Evolutionary conservation across 1,140 invertebrate species (phyloP).

Genomic region (Macrobrachium rosenbergii): DNA sequence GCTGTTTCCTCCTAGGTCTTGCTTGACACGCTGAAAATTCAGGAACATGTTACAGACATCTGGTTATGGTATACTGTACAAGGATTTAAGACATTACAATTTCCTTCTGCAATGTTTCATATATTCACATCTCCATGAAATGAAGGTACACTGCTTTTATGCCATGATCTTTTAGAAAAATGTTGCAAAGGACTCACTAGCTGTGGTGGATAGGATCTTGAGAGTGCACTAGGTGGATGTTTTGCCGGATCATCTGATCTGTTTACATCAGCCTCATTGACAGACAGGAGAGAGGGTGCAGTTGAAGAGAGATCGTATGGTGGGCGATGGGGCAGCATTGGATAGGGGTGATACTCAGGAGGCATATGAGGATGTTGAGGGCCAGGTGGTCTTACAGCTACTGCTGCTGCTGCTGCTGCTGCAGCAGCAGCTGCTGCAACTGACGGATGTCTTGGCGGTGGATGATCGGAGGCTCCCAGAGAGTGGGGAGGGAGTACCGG

Average conservation of each 20-base stretch:
- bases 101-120: background rate
- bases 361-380: conserved; percentile 47
- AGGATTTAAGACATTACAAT: background rate
- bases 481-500: conserved; percentile 32
- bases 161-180: background rate
- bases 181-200: conserved; percentile 31
- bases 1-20: conserved; percentile 54
- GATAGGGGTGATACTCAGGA: conserved; percentile 51
- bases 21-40: conserved; percentile 53
- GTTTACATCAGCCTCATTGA: conserved; percentile 48
- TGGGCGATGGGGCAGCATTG: conserved; percentile 56
- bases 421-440: conserved; percentile 35
- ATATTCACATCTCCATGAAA: no score
- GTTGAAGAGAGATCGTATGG: conserved; percentile 56
- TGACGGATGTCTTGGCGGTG: conserved; percentile 37
- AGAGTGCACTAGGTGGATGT: conserved; percentile 40
- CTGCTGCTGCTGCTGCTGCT: conserved; percentile 48
- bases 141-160: background rate
- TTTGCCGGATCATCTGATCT: conserved; percentile 53
- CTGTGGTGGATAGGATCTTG: conserved; percentile 52
- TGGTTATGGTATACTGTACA: background rate
- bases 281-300: conserved; percentile 52
- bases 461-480: conserved; percentile 13
- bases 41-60: background rate
- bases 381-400: conserved; percentile 33